Evolutionary conservation across 2,888 invertebrate species (phyloP), one percentile per base, ranked within the genome.

Genomic region (Macroteleia sp.): DNA sequence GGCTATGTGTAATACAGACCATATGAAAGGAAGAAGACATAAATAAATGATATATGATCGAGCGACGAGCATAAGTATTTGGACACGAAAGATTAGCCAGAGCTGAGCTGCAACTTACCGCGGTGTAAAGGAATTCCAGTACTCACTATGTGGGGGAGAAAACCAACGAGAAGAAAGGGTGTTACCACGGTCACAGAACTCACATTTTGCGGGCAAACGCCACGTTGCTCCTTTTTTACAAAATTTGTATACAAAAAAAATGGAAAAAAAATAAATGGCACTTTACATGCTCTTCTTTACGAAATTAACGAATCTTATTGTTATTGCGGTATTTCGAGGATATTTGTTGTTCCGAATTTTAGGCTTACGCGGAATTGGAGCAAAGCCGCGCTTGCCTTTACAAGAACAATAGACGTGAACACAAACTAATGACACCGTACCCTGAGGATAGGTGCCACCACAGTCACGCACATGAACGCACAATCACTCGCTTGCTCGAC

Each of bases 51-150:
- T 87, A 81, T 85, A 85, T 83, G 83, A 87, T 85, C 87, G 88
- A 87, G 82, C 82, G 86, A 87, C 87, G 88, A 88, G 88, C 88
- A 88, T 85, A 90, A 87, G 88, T 86, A 87, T 87, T 74, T 79
- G 80, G 79, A 79, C 76, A 80, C 86, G 86, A 88, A 89, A 88
- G 88, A 89, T 90, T 90, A 90, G 91, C 91, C 89, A 91, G 91
- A 91, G 90, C 89, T 89, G 91, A 91, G 89, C 90, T 94, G 95
- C 94, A 95, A 97, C 97, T 97, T 97, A 97, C 97, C 97, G 96
- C 95, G 97, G 97, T 95, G 96, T 96, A 96, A 97, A 97, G 95
- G 97, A 97, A 95, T 96, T 97, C 97, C 97, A 97, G 96, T 97
- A 97, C 96, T 96, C 96, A 96, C 97, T 97, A 96, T 95, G 90